Percentiles rank a stretch among this genome's conserved stretches.
Conservation (phyloP, 2,113 vertebrate species). For the Cyprinodon tularosa region DNA sequence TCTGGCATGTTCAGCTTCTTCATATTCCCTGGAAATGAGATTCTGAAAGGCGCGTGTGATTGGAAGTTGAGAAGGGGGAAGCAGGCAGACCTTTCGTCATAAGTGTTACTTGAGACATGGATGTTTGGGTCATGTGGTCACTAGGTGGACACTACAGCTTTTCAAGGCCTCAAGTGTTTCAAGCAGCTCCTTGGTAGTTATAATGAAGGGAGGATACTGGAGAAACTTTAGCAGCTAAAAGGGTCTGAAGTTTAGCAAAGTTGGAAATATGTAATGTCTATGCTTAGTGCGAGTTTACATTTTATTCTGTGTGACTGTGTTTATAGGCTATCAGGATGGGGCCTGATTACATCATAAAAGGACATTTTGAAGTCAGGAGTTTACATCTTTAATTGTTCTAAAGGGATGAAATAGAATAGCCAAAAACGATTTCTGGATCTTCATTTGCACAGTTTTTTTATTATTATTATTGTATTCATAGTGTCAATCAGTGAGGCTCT, state of each 20-base stretch:
- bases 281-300: no score
- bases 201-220: not conserved
- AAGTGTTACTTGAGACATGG: conserved; percentile 38
- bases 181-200: not conserved
- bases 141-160: conserved; percentile 9
- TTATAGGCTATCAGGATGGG: not conserved
- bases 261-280: no score
- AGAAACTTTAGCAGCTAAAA: not conserved
- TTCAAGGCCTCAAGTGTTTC: conserved; percentile 7
- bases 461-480: no score
- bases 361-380: not conserved
- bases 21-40: conserved; percentile 53
- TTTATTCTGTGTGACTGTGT: no score
- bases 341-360: not conserved
- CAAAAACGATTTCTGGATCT: no score
- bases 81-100: conserved; percentile 45
- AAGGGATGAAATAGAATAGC: no score
- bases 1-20: conserved; percentile 41
- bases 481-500: not conserved
- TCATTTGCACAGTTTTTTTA: no score
- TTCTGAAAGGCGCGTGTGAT: conserved; percentile 17
- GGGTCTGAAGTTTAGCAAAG: not conserved
- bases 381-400: no score
- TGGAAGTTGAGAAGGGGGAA: conserved; percentile 39
- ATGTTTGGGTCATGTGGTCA: conserved; percentile 25